Conservation (phyloP, 2,888 invertebrate genomes). For the Drosophila multiciliata region DNA sequence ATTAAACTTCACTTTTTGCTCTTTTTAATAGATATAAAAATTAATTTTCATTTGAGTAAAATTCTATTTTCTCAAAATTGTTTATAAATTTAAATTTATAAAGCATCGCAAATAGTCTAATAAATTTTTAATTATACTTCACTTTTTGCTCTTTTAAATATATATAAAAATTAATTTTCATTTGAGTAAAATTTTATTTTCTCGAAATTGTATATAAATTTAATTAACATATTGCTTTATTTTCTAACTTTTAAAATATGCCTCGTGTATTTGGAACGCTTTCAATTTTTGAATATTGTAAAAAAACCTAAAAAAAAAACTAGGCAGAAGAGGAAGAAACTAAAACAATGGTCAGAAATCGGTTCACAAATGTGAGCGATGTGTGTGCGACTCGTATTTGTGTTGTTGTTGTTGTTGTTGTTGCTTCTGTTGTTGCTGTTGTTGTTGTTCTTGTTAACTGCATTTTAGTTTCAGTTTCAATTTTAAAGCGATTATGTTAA, state of each 20-base stretch:
- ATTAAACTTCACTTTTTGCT: no score
- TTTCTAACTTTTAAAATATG: background rate
- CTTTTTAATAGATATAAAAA: no score
- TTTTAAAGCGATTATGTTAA: slow-evolving; percentile 80
- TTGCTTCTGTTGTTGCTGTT: slow-evolving; percentile 18
- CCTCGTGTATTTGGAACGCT: slow-evolving; percentile 16
- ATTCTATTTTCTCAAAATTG: no score
- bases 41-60: no score
- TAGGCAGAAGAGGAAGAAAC: slow-evolving; percentile 16
- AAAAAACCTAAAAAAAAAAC: slow-evolving; percentile 6
- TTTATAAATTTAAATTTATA: no score
- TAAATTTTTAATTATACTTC: background rate
- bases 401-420: slow-evolving; percentile 11
- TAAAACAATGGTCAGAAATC: slow-evolving; percentile 46
- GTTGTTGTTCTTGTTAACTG: slow-evolving; percentile 69
- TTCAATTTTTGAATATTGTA: slow-evolving; percentile 36
- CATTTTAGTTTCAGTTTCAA: slow-evolving; percentile 76
- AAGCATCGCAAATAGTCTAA: no score
- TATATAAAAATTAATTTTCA: background rate
- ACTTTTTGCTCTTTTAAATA: background rate
- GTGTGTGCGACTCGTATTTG: slow-evolving; percentile 18
- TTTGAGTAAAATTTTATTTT: background rate
- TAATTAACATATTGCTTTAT: no score
- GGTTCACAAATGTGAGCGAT: slow-evolving; percentile 51
- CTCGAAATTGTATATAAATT: background rate